Conservation (phyloP, 1,140 invertebrate genomes). For the Trachymyrmex cornetzi region DNA sequence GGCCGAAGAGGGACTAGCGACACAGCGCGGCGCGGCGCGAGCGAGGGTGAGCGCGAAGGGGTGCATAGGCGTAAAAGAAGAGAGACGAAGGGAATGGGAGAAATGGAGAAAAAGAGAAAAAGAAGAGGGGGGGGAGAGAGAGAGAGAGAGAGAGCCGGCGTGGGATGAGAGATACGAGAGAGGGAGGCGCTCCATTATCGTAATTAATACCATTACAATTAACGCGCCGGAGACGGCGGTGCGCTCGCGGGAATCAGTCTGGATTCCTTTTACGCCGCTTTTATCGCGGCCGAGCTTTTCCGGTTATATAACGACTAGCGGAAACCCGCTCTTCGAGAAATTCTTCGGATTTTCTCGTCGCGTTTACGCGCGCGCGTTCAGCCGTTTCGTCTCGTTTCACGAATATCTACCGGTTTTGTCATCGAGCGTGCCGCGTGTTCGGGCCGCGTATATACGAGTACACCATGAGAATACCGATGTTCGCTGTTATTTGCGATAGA, state of each 20-base stretch:
- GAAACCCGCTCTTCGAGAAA: constrained; percentile 58
- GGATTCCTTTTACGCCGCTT: constrained; percentile 78
- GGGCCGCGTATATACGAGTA: neutral
- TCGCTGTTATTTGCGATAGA: constrained; percentile 58
- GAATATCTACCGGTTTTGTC: constrained; percentile 28
- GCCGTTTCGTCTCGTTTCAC: constrained; percentile 28
- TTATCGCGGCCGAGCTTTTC: constrained; percentile 76
- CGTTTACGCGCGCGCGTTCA: constrained; percentile 23
- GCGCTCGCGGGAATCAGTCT: constrained; percentile 71
- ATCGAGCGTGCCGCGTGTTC: constrained; percentile 22
- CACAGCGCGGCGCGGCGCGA: constrained; percentile 30
- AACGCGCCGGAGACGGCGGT: constrained; percentile 76
- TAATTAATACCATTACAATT: constrained; percentile 85
- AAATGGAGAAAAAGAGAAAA: constrained; percentile 52
- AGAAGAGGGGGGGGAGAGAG: constrained; percentile 42
- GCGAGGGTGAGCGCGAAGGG: constrained; percentile 14
- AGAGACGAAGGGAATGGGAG: neutral
- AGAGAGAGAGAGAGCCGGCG: neutral
- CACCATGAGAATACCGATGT: constrained; percentile 29
- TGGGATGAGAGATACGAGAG: constrained; percentile 43
- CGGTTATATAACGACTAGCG: constrained; percentile 68
- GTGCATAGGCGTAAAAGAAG: constrained; percentile 18
- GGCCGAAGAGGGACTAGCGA: constrained; percentile 59
- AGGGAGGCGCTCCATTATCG: constrained; percentile 81
- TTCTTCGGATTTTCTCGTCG: constrained; percentile 67